These are phyloP conservation scores for Phaethon lepturus DNA, from an alignment of 2,113 vertebrate genomes.

Conservation along the genomic window DNA sequence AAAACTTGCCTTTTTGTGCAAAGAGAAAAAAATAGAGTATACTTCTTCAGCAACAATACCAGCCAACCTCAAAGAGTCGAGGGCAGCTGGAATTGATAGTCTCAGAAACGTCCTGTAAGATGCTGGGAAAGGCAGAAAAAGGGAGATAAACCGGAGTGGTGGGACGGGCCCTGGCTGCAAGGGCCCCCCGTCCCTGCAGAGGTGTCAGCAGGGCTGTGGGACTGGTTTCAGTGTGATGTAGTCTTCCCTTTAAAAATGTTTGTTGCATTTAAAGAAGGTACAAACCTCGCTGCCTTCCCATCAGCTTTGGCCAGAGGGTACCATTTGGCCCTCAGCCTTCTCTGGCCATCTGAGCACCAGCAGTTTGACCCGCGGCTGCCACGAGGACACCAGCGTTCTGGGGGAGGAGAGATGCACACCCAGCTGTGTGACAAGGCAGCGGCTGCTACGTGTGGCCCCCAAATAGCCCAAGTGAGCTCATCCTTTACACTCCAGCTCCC, in stretches of 20 bases:
- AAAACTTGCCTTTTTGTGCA: background rate
- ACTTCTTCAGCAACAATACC: background rate
- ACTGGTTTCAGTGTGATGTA: background rate
- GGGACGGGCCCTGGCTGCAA: background rate
- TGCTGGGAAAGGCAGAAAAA: background rate
- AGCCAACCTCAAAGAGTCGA: background rate
- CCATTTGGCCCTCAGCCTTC: background rate
- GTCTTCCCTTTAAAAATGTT: background rate
- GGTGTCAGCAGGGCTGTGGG: background rate
- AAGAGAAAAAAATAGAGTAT: background rate
- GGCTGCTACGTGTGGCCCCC: fast-evolving
- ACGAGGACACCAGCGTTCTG: background rate
- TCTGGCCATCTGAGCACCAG: background rate
- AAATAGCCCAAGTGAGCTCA: background rate
- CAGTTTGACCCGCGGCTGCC: background rate
- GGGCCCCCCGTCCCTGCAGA: background rate
- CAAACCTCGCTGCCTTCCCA: background rate
- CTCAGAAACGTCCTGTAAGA: background rate
- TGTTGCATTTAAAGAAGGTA: background rate
- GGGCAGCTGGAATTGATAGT: background rate
- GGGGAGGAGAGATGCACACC: background rate
- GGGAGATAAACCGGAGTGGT: background rate
- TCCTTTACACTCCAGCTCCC: background rate
- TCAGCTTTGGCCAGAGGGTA: background rate
- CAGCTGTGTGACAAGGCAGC: background rate